phyloP scores from a whole-genome alignment of 2,113 vertebrate species.

The Pteruthius melanotis region DNA sequence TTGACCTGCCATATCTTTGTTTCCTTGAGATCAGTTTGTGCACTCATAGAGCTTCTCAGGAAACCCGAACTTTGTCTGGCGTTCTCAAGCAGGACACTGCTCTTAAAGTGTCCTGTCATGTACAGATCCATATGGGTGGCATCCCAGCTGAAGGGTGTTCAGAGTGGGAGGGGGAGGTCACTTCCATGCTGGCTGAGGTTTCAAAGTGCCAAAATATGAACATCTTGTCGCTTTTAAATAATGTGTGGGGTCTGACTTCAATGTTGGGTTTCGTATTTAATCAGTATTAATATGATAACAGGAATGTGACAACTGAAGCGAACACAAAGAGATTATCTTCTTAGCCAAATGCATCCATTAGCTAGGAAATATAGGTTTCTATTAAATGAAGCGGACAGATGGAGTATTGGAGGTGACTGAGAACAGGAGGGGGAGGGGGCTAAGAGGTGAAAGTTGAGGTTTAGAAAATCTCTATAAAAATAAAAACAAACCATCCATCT shows the following conservation, averaged over 20 bases:
- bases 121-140: not conserved
- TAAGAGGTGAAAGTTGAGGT: slow-evolving; percentile 72
- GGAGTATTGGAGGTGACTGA: slow-evolving; percentile 54
- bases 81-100: not conserved
- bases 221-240: slow-evolving; percentile 38
- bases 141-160: not conserved
- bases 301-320: slow-evolving; percentile 60
- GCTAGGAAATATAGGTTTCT: slow-evolving; percentile 68
- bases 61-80: not conserved
- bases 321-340: slow-evolving; percentile 60
- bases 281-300: slow-evolving; percentile 71
- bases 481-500: slow-evolving; percentile 78
- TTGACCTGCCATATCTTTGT: fast-evolving
- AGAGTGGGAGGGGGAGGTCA: not conserved
- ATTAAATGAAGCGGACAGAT: slow-evolving; percentile 56
- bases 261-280: slow-evolving; percentile 53
- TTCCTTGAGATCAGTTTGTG: not conserved
- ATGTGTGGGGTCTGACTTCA: slow-evolving; percentile 45
- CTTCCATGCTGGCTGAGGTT: not conserved
- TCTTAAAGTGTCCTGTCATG: not conserved
- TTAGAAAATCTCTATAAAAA: slow-evolving; percentile 79
- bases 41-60: not conserved
- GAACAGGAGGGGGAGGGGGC: slow-evolving; percentile 33
- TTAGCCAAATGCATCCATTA: slow-evolving; percentile 53
- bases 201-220: slow-evolving; percentile 34